Conservation (phyloP, 2,888 invertebrate genomes). For the Formica aserva region DNA sequence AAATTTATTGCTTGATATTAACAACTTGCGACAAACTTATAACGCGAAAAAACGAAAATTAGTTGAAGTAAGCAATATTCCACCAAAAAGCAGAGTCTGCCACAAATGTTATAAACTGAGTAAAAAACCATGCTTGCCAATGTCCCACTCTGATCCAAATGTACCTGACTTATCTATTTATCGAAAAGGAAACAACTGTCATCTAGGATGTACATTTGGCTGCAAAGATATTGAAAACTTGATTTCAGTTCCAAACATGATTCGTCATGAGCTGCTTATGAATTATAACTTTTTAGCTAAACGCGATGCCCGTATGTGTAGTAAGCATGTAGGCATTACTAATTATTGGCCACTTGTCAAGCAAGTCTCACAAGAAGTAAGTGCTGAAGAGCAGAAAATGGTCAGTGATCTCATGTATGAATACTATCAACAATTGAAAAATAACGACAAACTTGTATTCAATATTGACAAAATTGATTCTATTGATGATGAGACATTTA, state of each 20-base stretch:
- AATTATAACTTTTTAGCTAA: slow-evolving; percentile 22
- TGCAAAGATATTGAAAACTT: slow-evolving; percentile 11
- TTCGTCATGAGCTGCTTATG: neutral
- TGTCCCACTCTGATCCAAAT: too few species aligned
- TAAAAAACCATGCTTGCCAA: too few species aligned
- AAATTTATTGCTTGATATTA: too few species aligned
- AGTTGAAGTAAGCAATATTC: too few species aligned
- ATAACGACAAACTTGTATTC: neutral
- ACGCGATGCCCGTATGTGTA: slow-evolving; percentile 13
- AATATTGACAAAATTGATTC: neutral
- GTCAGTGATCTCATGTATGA: slow-evolving; percentile 34
- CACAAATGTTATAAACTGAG: too few species aligned
- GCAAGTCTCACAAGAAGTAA: neutral
- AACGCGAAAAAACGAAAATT: too few species aligned
- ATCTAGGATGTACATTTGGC: neutral
- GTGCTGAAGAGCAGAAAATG: slow-evolving; percentile 7
- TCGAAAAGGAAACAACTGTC: too few species aligned
- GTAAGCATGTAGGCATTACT: neutral
- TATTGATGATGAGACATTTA: neutral
- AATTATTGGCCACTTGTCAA: slow-evolving; percentile 43
- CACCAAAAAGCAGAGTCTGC: too few species aligned
- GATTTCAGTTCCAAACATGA: neutral
- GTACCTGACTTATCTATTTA: too few species aligned
- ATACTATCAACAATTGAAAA: slow-evolving; percentile 15
- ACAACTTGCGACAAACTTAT: too few species aligned